Conservation (phyloP, 2,113 vertebrate species). For the Urocolius indicus region DNA sequence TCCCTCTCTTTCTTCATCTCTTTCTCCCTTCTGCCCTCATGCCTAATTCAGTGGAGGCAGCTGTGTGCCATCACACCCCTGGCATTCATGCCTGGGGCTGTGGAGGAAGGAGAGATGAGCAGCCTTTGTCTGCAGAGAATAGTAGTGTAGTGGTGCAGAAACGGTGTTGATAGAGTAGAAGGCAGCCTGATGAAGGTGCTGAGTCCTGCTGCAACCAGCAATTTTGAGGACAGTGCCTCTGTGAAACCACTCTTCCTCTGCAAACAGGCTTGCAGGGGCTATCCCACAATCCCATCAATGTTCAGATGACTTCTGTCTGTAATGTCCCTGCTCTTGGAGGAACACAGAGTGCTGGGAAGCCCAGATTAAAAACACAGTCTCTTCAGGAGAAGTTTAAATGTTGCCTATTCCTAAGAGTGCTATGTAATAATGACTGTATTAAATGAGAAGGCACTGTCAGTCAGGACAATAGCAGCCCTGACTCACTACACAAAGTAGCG, state of each 20-base stretch:
- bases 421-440: background rate
- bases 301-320: background rate
- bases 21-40: background rate
- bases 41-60: background rate
- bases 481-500: background rate
- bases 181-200: background rate
- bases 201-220: background rate
- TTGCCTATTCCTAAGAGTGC: background rate
- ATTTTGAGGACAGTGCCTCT: background rate
- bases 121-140: background rate
- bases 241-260: background rate
- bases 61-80: background rate
- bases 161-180: background rate
- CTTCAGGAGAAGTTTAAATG: background rate
- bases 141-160: background rate
- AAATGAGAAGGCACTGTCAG: background rate
- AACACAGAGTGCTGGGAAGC: background rate
- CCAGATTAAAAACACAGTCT: background rate
- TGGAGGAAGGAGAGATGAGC: background rate
- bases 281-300: rapidly evolving
- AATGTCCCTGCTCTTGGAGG: background rate
- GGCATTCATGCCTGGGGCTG: background rate
- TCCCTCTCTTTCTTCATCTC: background rate
- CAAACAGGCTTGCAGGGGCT: background rate
- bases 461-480: background rate